Evolutionary conservation across 2,888 invertebrate species (phyloP), one percentile per base, ranked within the genome.

Genomic region (Phlogophora meticulosa): DNA sequence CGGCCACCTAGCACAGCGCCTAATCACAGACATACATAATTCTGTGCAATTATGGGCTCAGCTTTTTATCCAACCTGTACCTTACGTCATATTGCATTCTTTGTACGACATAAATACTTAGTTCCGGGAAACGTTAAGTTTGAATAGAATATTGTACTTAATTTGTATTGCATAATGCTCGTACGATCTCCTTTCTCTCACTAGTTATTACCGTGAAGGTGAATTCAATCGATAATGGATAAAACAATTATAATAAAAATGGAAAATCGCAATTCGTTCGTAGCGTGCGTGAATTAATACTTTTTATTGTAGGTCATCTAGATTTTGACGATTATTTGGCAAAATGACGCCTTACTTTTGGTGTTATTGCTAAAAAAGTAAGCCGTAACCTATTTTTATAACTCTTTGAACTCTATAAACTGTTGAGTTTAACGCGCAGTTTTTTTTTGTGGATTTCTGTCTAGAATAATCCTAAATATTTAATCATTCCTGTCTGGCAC

Each of bases 221-320:
- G 80, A 80, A 76, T 82, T 77, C 56, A 80, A 82, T 80, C 72
- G 75, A 80, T 81, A 80, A 80, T 81, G 58, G 70, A 64, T 62
- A 70, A 76, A 80, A 81, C 80, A 70, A 81, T 80, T 76, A 80
- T 66, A 70, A 57, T 73, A 71, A 76, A 76, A 81, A 73, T 65
- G 71, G 57, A 71, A 81, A 79, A 80, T 79, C 1, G 73, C 76
- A 74, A 81, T 81, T 76, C 38, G 11, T 42, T 60, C 36, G 62
- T 68, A 28, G 65, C 67, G 70, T 73, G 82, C 82, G 70, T 80
- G 80, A 48, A 70, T 67, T 61, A 22, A 22, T 10, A 46, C 56
- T 64, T 78, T 76, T 78, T 80, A 71, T 53, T 81, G 60, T 76
- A 53, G 17, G 11, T 72, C 56, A 76, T 76, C 80, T 81, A 76